Evolutionary conservation across 2,797 vertebrate genomes (phyloP), one percentile per base, ranked within the genome.

Genomic region (Catostomus latipinnis): DNA sequence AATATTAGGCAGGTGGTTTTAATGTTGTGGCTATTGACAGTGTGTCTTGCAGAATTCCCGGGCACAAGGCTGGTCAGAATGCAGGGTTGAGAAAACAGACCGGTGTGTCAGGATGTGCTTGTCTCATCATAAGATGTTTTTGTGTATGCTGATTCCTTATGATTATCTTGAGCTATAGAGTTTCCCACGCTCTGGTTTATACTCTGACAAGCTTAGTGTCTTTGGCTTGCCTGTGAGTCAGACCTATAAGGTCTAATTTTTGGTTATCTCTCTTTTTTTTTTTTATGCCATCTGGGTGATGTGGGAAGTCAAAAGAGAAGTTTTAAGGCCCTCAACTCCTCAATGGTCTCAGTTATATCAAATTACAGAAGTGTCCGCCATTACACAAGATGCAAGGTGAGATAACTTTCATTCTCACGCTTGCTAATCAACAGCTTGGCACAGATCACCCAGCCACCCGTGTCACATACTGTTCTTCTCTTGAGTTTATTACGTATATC

Each of bases 351-450:
- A 46, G 83, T 89, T 80, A 68, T 79, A 82, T 72, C 74, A 68
- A 82, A 86, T 87, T 86, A 83, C 76, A 82, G 79, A 14, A 18
- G 16, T 18, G 16, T 18, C 16, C 16, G 16, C 16, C 16, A 18
- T 0, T 18, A 18, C 16, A 18, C 16, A 18, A 18, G 16, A 18
- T 18, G 16, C 16, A 18, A 18, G 16, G 85, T 90, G 91, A 79
- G 86, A 90, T 90, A 86, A 78, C 87, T 87, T 85, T 88, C 78
- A 88, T 92, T 90, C 84, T 88, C 84, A 73, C 81, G 78, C 85
- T 84, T 75, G 34, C 76, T 87, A 82, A 82, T 70, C 74, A 89
- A 82, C 88, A 87, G 87, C 86, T 87, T 89, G 85, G 67, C 67
- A 48, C 65, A 71, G 83, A 48, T 12, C 72, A 18, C 16, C 16